phyloP scores from a whole-genome alignment of 2,113 vertebrate species.

The Syngnathus floridae region DNA sequence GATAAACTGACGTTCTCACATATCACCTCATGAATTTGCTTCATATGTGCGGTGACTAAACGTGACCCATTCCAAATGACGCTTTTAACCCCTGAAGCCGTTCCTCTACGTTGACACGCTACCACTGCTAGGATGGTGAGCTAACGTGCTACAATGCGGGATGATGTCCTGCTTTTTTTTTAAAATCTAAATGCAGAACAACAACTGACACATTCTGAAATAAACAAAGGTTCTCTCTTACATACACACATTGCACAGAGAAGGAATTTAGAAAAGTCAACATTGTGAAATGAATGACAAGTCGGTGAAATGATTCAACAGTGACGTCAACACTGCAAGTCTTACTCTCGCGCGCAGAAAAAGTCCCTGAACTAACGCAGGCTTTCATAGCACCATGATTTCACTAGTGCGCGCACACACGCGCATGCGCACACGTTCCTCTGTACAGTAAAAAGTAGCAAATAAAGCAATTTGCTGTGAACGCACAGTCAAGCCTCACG shows the following conservation, averaged over 20 bases:
- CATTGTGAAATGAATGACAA: constrained; percentile 22
- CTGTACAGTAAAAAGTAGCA: constrained; percentile 55
- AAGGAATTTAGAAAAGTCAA: constrained; percentile 8
- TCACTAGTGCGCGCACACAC: constrained; percentile 44
- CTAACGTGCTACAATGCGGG: constrained; percentile 22
- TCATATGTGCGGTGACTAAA: constrained; percentile 2
- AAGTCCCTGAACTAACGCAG: constrained; percentile 67
- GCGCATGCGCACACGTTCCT: constrained; percentile 31
- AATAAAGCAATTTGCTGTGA: constrained; percentile 28
- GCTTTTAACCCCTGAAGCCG: not conserved
- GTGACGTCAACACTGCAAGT: constrained; percentile 6
- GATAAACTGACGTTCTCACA: not conserved
- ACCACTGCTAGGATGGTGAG: constrained; percentile 1
- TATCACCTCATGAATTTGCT: not conserved
- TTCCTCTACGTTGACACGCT: constrained; percentile 19
- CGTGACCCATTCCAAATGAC: constrained; percentile 7
- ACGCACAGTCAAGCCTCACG: constrained; percentile 4
- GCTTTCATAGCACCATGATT: constrained; percentile 70
- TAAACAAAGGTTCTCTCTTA: not conserved
- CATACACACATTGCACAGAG: constrained; percentile 9
- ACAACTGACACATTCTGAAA: not conserved
- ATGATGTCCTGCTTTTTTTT: not conserved
- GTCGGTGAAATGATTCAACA: constrained; percentile 24
- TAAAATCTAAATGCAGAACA: not conserved
- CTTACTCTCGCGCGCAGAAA: constrained; percentile 22